Base-by-base conservation (phyloP, 2,797 vertebrate species). In the Prunella strophiata region DNA sequence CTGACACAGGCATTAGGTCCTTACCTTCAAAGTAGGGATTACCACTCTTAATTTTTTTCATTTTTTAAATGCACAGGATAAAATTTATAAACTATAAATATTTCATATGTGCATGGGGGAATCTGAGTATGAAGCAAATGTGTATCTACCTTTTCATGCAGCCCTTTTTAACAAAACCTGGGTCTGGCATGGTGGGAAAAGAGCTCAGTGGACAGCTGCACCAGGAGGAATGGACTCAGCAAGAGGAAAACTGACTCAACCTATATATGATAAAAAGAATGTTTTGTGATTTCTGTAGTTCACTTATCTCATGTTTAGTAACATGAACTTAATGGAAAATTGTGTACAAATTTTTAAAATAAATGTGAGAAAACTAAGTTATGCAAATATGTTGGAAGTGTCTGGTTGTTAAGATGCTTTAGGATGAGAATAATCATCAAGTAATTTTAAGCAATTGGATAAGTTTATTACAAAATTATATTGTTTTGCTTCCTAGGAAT, bases 11-110 rank as follows among this genome's bases (percentile, higher is more conserved):
- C 11, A 10, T 51, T 52, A 65, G 62, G 52, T 70, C 30, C 30
- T 92, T 45, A 73, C 63, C 57, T 61, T 81, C 59, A 42, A 85
- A 18, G 45, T 9, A 73, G 21, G 20, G 26, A 57, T 79, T 59
- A 34, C 21, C 25, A 63, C 12, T 48, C 5, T 32, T 13, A 5
- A 1, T 0, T 11, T 22, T 63, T 11, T 18, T 48, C 7, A 5
- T 55, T 67, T 78, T 82, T 40, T 7, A 25, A 13, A 67, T 45
- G 20, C 16, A 62, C 22, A 50, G 65, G 6, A 22, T 88, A 54
- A 89, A 63, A 73, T 77, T 50, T 55, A 59, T 57, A 75, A 76
- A 54, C 5, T 7, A n/a, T 14, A 79, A 40, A 40, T 65, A 58
- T 76, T 68, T 92, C 13, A 70, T 43, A 50, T 32, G 19, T 29